Base-by-base conservation (phyloP, 1,140 invertebrate genomes). In the Ceratina australensis region DNA sequence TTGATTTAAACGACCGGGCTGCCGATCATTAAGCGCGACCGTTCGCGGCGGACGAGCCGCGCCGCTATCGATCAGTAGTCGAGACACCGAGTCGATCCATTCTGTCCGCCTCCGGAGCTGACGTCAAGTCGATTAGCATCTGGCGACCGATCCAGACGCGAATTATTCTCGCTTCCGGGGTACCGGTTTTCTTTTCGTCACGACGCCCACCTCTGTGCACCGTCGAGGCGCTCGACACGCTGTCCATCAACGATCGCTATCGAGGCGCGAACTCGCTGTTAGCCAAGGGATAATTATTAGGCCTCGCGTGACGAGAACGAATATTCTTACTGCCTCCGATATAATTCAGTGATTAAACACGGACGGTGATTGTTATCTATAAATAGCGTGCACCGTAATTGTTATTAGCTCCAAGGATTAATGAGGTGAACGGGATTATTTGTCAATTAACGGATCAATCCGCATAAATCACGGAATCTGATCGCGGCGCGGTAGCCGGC, bases 141-240 rank as follows among this genome's bases (percentile, higher is more conserved):
- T 54, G 63, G 42, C 50, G 50, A 57, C 28, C 52, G 65, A 71
- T 49, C 57, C 57, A 24, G 26, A 33, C 33, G 57, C 69, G 56
- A 79, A 82, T 82, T 79, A 82, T 79, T 79, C 61, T 83, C 72
- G 71, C 67, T 83, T 77, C 72, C 73, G 82, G 66, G 60, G 42
- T 64, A 33, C 24, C 26, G 18, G 28, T 64, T 64, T 54, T 56
- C 59, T 63, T 22, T 57, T 74, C 56, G 65, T 13, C 22, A 18
- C 20, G 52, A 26, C 47, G 22, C 52, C 54, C 42, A 71, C 64
- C 16, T 24, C 4, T 16, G 1, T 1, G 28, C 12, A 7, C 26
- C 4, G 18, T 13, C 65, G 18, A 28, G 49, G 3, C 16, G 18
- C 54, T 56, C 65, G 65, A 54, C 50, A 16, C 65, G 49, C 50